Conservation (phyloP, 2,797 vertebrate species). For the Scomberomorus guttatus region DNA sequence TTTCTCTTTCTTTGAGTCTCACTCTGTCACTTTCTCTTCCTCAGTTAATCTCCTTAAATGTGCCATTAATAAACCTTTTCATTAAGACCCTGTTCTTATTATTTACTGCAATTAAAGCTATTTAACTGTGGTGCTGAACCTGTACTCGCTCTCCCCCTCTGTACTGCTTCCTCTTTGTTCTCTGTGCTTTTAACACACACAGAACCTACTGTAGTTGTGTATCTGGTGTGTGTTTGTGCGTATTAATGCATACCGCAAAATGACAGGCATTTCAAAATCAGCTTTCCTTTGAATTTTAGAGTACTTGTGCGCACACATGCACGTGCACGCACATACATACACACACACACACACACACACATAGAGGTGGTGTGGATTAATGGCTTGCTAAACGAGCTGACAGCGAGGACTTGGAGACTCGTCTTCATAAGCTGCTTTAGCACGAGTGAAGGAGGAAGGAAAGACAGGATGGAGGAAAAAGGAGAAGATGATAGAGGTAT, state of each 20-base stretch:
- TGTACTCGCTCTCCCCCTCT: background rate
- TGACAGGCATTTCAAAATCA: constrained; percentile 62
- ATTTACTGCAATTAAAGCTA: constrained; percentile 62
- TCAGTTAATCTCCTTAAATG: constrained; percentile 57
- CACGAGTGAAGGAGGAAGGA: constrained; percentile 43
- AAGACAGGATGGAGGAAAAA: constrained; percentile 19
- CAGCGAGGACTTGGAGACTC: constrained; percentile 68
- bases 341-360: constrained; percentile 18
- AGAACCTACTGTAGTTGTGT: constrained; percentile 3
- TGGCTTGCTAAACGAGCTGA: constrained; percentile 78
- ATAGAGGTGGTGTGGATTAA: constrained; percentile 77
- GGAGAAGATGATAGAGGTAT: background rate
- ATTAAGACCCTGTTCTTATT: constrained; percentile 59
- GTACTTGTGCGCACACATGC: background rate
- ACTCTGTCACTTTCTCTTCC: constrained; percentile 22
- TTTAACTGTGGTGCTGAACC: constrained; percentile 50
- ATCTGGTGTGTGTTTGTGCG: constrained; percentile 37
- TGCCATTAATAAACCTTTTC: constrained; percentile 71
- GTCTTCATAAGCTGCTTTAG: constrained; percentile 76
- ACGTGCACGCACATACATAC: constrained; percentile 10
- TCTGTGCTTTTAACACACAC: constrained; percentile 16
- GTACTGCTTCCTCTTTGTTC: constrained; percentile 31
- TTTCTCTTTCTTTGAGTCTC: constrained; percentile 33
- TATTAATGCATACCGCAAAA: constrained; percentile 51
- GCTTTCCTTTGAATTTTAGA: constrained; percentile 63